These are phyloP conservation scores for Onychomys leucogaster DNA, from an alignment of 2,797 vertebrate genomes.

Conservation along the genomic window DNA sequence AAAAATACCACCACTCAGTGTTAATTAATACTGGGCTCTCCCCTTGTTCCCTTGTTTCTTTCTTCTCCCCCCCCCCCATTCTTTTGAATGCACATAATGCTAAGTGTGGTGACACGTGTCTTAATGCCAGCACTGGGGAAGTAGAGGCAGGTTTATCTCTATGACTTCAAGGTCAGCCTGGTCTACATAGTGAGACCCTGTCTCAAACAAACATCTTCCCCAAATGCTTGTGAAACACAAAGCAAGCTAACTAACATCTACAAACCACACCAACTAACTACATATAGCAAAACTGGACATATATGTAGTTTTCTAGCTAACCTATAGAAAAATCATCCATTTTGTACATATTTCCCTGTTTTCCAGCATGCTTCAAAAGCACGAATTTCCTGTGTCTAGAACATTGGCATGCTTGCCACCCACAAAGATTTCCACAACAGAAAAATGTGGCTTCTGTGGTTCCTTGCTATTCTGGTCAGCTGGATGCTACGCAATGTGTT, in stretches of 20 bases:
- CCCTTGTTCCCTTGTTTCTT: too few species aligned
- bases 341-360: slow-evolving; percentile 23
- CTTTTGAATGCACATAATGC: background rate
- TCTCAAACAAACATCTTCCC: background rate
- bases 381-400: background rate
- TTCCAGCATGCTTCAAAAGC: slow-evolving; percentile 11
- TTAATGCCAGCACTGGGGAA: background rate
- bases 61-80: too few species aligned
- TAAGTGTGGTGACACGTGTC: too few species aligned
- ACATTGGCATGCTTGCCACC: background rate
- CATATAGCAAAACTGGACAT: background rate
- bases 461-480: background rate
- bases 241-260: background rate
- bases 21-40: background rate
- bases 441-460: background rate
- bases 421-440: background rate
- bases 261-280: background rate
- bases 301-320: background rate
- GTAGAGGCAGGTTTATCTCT: background rate
- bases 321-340: background rate
- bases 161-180: background rate
- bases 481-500: background rate
- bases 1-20: background rate
- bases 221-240: background rate
- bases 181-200: background rate